Base-by-base conservation (phyloP, 2,113 vertebrate species). In the Murina feae region DNA sequence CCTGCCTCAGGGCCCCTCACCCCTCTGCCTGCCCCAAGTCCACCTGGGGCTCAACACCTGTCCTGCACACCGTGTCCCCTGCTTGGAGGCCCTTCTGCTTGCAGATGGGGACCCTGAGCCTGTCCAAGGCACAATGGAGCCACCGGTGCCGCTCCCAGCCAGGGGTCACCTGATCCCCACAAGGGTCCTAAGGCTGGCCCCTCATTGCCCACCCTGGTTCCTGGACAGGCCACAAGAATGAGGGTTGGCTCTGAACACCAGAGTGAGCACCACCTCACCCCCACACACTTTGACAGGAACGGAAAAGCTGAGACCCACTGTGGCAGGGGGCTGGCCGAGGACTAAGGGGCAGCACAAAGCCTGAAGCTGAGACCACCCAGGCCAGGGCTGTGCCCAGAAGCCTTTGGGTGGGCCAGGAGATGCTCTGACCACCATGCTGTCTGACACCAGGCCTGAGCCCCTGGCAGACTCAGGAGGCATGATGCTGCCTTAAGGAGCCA, bases 341-440 rank as follows among this genome's bases (percentile, higher is more conserved):
- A 71, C 37, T 39, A 0, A 20, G 23, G 0, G 1, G 66, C 28
- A 23, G 1, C 1, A 2, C 49, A 6, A 21, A 68, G 32, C n/a
- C 28, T 0, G 1, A 35, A n/a, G 42, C 20, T 0, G 10, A 49
- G 44, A 21, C 6, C 21, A 13, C 18, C 14, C 28, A 20, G 58
- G 16, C 63, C 58, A 28, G 25, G 49, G 60, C 66, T 60, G 49
- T 21, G 30, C 49, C 25, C 0, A 32, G 85, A 37, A 3, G 5
- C 9, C 11, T 23, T 4, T 0, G 0, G 39, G 81, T 1, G 2
- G 39, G 28, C 68, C 3, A 5, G 32, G 63, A 37, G 30, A 2
- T 1, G 30, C n/a, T 17, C 47, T 13, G 37, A 44, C 28, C 6
- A 39, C 9, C 18, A 32, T 5, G 3, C 30, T 5, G 1, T 39